phyloP scores from a whole-genome alignment of 2,113 vertebrate genomes.

The Mesitornis unicolor region DNA sequence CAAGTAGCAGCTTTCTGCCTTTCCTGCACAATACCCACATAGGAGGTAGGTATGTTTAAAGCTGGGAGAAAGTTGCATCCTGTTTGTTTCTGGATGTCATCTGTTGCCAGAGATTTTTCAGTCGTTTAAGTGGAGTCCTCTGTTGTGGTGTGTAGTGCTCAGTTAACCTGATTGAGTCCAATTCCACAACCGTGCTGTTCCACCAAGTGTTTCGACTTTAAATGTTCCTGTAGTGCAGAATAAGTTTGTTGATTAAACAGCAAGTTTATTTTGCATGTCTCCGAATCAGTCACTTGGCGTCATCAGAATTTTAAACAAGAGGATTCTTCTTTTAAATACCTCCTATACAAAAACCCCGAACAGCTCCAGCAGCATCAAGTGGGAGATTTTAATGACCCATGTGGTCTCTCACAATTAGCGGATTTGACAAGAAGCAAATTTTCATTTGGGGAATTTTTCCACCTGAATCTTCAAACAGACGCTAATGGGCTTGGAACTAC shows the following conservation, averaged over 20 bases:
- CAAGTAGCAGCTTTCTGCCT: neutral
- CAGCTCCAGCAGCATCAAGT: neutral
- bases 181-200: neutral
- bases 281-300: neutral
- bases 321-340: neutral
- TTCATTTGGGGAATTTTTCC: conserved; percentile 52
- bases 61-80: neutral
- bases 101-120: neutral
- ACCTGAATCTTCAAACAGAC: conserved; percentile 58
- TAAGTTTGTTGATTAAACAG: neutral
- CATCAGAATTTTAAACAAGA: neutral
- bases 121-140: neutral
- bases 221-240: neutral
- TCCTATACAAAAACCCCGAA: neutral
- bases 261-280: neutral
- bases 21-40: neutral
- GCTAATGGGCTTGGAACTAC: conserved; percentile 48
- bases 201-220: neutral
- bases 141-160: neutral
- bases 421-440: conserved; percentile 45
- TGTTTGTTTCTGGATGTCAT: neutral
- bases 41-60: neutral
- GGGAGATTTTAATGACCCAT: conserved; percentile 6
- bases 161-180: neutral
- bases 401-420: conserved; percentile 46